These are phyloP conservation scores for Crypturellus undulatus DNA, from an alignment of 2,113 vertebrate species.

Conservation along the genomic window DNA sequence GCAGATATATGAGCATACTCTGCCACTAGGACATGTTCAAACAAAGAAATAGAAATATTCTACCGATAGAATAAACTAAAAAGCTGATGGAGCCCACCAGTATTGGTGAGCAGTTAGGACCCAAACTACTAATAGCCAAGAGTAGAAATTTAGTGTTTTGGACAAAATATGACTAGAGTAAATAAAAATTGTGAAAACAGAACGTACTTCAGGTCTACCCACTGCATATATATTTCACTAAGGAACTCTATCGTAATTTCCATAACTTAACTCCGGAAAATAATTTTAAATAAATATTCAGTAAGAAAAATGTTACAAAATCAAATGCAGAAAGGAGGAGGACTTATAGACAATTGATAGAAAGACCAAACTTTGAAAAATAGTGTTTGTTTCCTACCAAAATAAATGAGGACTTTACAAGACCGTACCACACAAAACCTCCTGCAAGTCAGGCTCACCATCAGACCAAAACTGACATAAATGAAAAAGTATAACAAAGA, in stretches of 20 bases:
- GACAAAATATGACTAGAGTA: not conserved
- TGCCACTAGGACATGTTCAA: not conserved
- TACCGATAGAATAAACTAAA: not conserved
- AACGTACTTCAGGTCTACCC: not conserved
- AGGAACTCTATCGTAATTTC: not conserved
- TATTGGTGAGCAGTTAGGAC: not conserved
- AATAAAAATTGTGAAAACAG: not conserved
- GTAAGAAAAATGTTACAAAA: not conserved
- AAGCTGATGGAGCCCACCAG: not conserved
- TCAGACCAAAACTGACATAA: not conserved
- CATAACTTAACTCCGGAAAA: not conserved
- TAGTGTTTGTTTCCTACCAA: not conserved
- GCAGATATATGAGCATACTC: not conserved
- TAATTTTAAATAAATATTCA: not conserved
- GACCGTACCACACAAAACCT: not conserved
- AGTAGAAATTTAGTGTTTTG: not conserved
- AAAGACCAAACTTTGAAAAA: not conserved
- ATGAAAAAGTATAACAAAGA: not conserved
- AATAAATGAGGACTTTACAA: not conserved
- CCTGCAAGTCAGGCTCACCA: not conserved
- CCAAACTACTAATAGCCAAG: not conserved
- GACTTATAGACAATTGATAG: not conserved
- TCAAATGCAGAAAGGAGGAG: not conserved
- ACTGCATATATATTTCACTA: not conserved
- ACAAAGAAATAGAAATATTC: not conserved